Evolutionary conservation across 2,888 invertebrate species (phyloP).

Genomic region (Coecobrya sp.): DNA sequence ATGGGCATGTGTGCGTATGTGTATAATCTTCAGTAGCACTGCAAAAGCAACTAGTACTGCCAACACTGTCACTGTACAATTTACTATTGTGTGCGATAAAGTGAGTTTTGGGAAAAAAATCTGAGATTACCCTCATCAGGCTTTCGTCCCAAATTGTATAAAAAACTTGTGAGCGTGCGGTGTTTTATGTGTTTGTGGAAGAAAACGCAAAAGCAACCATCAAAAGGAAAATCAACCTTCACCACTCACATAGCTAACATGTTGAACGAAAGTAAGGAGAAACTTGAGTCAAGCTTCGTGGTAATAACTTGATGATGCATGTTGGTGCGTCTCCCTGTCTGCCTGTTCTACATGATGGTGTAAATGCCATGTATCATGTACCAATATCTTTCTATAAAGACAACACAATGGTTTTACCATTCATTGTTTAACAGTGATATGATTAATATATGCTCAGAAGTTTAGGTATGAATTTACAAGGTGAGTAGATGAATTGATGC

Average conservation of each 20-base stretch:
- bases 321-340: constrained; percentile 21
- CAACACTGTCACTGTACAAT: neutral
- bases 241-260: constrained; percentile 29
- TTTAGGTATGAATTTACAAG: neutral
- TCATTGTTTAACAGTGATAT: constrained; percentile 42
- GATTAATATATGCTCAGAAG: constrained; percentile 3
- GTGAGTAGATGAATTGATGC: neutral
- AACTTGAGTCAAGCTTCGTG: neutral
- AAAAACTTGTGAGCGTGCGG: constrained; percentile 4
- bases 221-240: constrained; percentile 12
- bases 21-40: neutral
- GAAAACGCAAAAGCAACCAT: constrained; percentile 29
- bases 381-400: neutral
- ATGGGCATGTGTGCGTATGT: neutral
- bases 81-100: neutral
- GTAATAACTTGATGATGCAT: constrained; percentile 54
- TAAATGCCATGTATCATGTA: neutral
- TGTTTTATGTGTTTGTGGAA: neutral
- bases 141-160: neutral
- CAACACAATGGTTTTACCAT: neutral
- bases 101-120: constrained; percentile 44
- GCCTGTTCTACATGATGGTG: constrained; percentile 4
- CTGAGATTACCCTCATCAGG: constrained; percentile 54
- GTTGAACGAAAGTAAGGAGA: constrained; percentile 25
- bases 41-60: neutral